Base-by-base conservation (phyloP, 2,797 vertebrate genomes). In the Lacerta agilis region DNA sequence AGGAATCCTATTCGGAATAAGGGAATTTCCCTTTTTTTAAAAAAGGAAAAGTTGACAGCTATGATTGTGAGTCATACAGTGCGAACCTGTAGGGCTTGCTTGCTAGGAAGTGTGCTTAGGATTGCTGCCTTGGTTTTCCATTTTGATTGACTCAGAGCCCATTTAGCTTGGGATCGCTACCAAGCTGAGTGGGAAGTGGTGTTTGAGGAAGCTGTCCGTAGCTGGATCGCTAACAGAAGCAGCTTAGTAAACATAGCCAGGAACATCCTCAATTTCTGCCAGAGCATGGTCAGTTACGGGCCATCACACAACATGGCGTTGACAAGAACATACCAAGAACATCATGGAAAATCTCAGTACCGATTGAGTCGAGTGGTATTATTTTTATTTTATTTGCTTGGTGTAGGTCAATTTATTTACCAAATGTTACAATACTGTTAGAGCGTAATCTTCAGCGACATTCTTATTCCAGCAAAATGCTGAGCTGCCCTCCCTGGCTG, bases 71-170 rank as follows among this genome's bases (percentile, higher is more conserved):
- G 3, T 69, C 10, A 3, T 69, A 8, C 66, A 69, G 27, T 69
- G 27, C 66, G 8, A 69, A 29, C 23, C 8, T 69, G 23, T 69
- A 25, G 66, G 7, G 27, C 23, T 64, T 18, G 18, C 5, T 61
- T 61, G 25, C 15, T 1, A 29, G 20, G 61, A 33, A 5, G 0
- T 25, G 29, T 64, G 41, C 15, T 73, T 86, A n/a, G 5, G 27
- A 71, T 49, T 20, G 8, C 41, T 80, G 67, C 20, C 29, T 66
- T 27, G 49, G 27, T 23, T 41, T 91, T 7, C 80, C 81, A 36
- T 83, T 89, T 89, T 77, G 55, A 27, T 88, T 93, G 83, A 64
- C 76, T 83, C 86, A 78, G 23, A 75, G 38, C 27, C 6, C 9
- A 13, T 23, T 8, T 82, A 58, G 3, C 82, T 82, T 85, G 45